Evolutionary conservation across 2,113 vertebrate species (phyloP).

Genomic region (Mesocricetus auratus): DNA sequence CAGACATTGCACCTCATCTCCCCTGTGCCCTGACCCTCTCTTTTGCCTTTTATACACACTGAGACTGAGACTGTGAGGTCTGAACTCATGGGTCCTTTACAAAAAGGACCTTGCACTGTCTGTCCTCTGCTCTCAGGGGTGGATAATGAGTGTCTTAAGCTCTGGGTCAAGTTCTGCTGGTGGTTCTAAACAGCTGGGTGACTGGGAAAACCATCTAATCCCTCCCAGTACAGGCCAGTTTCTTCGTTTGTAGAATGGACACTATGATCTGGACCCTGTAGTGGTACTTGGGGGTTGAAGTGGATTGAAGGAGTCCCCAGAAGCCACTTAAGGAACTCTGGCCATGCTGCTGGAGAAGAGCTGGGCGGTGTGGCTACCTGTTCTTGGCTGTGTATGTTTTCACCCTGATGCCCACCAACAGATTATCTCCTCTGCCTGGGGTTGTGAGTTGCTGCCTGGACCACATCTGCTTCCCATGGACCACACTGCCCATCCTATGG

Average conservation of each 20-base stretch:
- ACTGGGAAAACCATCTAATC: not conserved
- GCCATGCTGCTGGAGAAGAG: rapidly evolving
- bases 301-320: too few relatives aligned
- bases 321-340: not conserved
- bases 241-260: not conserved
- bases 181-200: not conserved
- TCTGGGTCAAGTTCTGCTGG: not conserved
- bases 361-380: rapidly evolving
- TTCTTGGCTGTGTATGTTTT: not conserved
- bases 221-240: too few relatives aligned
- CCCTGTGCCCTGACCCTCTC: rapidly evolving
- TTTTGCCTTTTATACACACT: not conserved
- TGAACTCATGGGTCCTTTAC: not conserved
- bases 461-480: not conserved
- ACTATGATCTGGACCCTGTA: too few relatives aligned
- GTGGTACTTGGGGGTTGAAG: rapidly evolving
- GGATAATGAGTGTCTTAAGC: not conserved
- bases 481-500: rapidly evolving
- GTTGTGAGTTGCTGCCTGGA: not conserved
- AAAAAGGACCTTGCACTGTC: not conserved
- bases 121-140: not conserved
- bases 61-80: not conserved
- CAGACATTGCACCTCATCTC: rapidly evolving
- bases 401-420: rapidly evolving
- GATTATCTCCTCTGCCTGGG: not conserved